Percentiles rank a stretch among this genome's conserved stretches.
Evolutionary conservation across 2,113 vertebrate species (phyloP).

Genomic region (Ptychochromis oligacanthus): DNA sequence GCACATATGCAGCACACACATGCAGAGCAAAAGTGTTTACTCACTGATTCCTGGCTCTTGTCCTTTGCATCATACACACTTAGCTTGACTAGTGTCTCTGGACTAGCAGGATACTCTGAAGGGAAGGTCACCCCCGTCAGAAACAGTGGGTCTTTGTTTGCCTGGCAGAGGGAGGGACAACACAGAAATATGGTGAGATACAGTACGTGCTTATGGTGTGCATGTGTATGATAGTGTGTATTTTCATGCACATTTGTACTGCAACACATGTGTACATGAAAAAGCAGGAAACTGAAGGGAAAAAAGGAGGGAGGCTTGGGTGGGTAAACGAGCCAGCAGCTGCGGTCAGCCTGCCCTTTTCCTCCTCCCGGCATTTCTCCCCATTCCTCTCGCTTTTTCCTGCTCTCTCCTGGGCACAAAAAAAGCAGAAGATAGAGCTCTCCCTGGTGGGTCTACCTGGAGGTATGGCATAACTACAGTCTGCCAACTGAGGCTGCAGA

Average conservation of each 20-base stretch:
- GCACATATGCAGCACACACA: neutral
- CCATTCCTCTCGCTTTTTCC: neutral
- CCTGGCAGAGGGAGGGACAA: slow-evolving; percentile 82
- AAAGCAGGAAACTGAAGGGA: slow-evolving; percentile 32
- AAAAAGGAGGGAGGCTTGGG: neutral
- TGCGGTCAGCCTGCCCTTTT: slow-evolving; percentile 51
- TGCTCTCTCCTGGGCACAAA: slow-evolving; percentile 30
- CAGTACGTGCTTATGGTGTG: neutral
- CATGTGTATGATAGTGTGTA: neutral
- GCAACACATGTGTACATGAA: slow-evolving; percentile 34
- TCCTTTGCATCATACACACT: slow-evolving; percentile 97
- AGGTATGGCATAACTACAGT: slow-evolving; percentile 48
- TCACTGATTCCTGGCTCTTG: slow-evolving; percentile 90
- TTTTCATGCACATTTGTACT: neutral
- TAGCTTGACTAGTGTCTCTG: slow-evolving; percentile 93
- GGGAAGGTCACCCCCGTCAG: slow-evolving; percentile 95
- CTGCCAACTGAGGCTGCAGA: slow-evolving; percentile 20
- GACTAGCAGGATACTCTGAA: slow-evolving; percentile 89
- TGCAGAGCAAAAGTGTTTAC: slow-evolving; percentile 65
- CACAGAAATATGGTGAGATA: slow-evolving; percentile 36
- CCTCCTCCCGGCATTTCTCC: neutral
- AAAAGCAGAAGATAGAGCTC: slow-evolving; percentile 45
- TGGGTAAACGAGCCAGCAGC: slow-evolving; percentile 77
- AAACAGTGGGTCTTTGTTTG: slow-evolving; percentile 95
- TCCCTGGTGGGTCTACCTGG: slow-evolving; percentile 45